Evolutionary conservation across 2,113 vertebrate genomes (phyloP).

Genomic region (Baryphthengus martii): DNA sequence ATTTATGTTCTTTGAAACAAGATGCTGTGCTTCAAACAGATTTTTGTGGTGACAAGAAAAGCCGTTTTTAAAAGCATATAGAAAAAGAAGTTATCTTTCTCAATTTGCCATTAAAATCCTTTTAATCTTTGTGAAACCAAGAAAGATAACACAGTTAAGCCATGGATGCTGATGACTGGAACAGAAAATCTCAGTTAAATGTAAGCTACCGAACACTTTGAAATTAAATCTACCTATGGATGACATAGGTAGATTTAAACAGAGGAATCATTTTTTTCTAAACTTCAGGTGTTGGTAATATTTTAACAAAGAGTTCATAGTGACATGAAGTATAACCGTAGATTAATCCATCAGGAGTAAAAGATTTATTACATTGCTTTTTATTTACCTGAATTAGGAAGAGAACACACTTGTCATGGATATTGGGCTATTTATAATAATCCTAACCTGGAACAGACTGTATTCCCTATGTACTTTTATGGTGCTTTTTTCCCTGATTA

Average conservation of each 20-base stretch:
- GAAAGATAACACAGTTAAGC: background rate
- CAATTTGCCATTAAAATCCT: background rate
- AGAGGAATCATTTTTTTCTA: slow-evolving; percentile 48
- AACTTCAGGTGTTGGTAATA: slow-evolving; percentile 48
- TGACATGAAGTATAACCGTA: slow-evolving; percentile 32
- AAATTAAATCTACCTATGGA: slow-evolving; percentile 29
- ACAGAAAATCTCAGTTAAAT: background rate
- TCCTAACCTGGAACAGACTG: background rate
- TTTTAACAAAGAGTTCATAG: slow-evolving; percentile 54
- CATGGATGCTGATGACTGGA: background rate
- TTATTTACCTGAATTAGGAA: slow-evolving; percentile 40
- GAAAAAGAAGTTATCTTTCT: background rate
- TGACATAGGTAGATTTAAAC: too few species aligned
- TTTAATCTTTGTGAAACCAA: background rate
- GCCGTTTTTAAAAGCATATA: background rate
- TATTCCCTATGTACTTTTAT: background rate
- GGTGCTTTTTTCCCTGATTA: background rate
- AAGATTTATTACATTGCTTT: slow-evolving; percentile 41
- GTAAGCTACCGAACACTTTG: background rate
- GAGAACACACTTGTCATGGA: background rate
- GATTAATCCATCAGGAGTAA: slow-evolving; percentile 36
- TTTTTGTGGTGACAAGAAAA: background rate
- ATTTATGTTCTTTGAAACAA: slow-evolving; percentile 60
- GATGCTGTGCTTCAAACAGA: background rate
- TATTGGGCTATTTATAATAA: background rate